Percentiles rank a stretch among this genome's conserved stretches.
phyloP scores from a whole-genome alignment of 2,888 invertebrate genomes.

The Torymus tubicola region DNA sequence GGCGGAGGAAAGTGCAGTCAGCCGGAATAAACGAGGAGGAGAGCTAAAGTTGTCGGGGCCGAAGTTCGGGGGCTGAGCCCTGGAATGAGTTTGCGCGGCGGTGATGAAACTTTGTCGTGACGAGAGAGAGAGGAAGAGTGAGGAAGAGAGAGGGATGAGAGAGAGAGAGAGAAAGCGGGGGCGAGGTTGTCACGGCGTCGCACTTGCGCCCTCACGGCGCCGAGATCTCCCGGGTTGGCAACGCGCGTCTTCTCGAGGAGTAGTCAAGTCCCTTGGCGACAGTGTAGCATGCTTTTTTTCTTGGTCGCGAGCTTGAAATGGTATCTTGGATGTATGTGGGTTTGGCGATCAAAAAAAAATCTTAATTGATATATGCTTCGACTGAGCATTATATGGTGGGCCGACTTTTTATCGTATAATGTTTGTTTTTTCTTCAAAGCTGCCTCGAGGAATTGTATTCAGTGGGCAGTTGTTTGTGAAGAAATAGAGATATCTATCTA shows the following conservation, averaged over 20 bases:
- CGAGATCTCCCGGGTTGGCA: not conserved
- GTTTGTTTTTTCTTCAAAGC: no score
- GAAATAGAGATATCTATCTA: no score
- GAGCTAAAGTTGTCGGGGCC: constrained; percentile 73
- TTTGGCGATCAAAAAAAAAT: no score
- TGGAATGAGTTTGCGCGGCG: constrained; percentile 59
- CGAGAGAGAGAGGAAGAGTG: constrained; percentile 70
- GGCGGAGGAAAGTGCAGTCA: constrained; percentile 74
- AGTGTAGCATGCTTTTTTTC: constrained; percentile 9
- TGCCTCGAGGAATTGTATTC: no score
- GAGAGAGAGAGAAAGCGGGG: constrained; percentile 56
- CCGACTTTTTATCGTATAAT: no score
- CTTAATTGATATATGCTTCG: no score
- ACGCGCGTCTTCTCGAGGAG: not conserved
- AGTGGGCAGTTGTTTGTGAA: no score
- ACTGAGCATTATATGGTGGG: no score
- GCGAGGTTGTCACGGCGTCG: constrained; percentile 54
- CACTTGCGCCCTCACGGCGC: not conserved
- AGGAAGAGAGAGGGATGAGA: constrained; percentile 69
- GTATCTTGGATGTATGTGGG: no score
- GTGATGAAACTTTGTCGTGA: constrained; percentile 76
- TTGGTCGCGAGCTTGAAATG: not conserved
- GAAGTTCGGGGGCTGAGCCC: constrained; percentile 69
- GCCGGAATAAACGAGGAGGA: constrained; percentile 75
- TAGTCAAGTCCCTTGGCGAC: constrained; percentile 2